These are phyloP conservation scores for Meloidogyne floridensis DNA, from an alignment of 1,140 invertebrate species.

Conservation along the genomic window DNA sequence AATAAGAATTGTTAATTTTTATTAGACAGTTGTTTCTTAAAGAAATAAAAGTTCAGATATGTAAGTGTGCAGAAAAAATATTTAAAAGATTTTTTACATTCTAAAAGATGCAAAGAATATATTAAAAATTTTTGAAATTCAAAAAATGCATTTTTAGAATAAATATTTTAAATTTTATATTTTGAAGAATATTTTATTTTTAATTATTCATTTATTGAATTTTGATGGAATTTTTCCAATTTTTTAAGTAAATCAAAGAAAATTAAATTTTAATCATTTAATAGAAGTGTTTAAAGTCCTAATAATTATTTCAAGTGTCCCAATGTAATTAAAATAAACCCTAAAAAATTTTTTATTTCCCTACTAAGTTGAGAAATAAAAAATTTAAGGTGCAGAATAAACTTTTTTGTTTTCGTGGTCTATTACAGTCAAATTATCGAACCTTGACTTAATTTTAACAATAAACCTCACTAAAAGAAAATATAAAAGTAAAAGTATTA, in stretches of 20 bases:
- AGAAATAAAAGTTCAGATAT: background rate
- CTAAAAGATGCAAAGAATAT: background rate
- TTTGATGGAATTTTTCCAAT: background rate
- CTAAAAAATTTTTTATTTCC: no score
- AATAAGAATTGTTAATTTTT: background rate
- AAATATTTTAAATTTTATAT: background rate
- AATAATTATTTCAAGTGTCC: no score
- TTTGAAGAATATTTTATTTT: background rate
- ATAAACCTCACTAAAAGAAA: no score
- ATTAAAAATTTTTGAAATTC: background rate
- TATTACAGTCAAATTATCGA: no score
- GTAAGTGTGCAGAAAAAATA: background rate
- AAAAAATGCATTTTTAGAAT: background rate
- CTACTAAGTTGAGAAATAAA: no score
- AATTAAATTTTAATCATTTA: background rate
- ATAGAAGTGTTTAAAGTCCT: no score
- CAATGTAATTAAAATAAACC: no score
- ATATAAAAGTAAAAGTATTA: no score
- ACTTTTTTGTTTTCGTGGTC: no score
- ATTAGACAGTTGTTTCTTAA: background rate
- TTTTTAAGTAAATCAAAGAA: background rate
- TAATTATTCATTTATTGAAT: background rate
- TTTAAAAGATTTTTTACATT: background rate
- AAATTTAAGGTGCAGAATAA: no score
- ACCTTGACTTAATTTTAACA: no score